A percentile compares a stretch with the other conserved stretches of the same genome.
Evolutionary conservation across 2,888 invertebrate genomes (phyloP).

Genomic region (Chloroclystis v-ata): DNA sequence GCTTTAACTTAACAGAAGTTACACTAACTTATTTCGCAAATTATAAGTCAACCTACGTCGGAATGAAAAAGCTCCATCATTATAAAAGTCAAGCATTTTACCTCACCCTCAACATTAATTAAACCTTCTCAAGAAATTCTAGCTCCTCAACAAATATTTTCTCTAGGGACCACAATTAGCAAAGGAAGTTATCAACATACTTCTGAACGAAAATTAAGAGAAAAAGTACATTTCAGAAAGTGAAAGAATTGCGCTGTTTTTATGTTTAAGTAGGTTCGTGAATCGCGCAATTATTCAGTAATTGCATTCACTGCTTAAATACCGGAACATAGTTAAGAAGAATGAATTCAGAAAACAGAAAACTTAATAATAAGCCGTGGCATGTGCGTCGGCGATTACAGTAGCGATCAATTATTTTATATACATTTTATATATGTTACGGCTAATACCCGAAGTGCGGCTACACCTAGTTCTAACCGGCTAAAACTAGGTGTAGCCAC

Average conservation of each 20-base stretch:
- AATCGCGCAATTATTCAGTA: slow-evolving; percentile 33
- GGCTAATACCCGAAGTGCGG: no score
- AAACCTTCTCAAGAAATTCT: not conserved
- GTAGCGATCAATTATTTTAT: no score
- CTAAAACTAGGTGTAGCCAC: no score
- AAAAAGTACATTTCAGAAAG: not conserved
- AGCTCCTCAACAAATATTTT: slow-evolving; percentile 1
- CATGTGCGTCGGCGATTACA: no score
- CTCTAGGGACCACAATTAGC: slow-evolving; percentile 2
- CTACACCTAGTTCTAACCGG: no score
- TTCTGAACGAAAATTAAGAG: slow-evolving; percentile 3
- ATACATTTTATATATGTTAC: no score
- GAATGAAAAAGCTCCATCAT: not conserved
- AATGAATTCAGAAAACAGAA: slow-evolving; percentile 1
- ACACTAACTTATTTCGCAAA: no score
- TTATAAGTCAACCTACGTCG: no score
- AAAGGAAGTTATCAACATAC: slow-evolving; percentile 14
- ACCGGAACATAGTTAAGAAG: slow-evolving; percentile 26
- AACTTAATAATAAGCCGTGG: no score
- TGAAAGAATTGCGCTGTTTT: slow-evolving; percentile 12
- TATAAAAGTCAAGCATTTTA: not conserved
- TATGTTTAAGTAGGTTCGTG: slow-evolving; percentile 14
- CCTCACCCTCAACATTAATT: not conserved
- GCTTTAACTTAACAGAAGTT: no score
- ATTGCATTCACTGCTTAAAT: slow-evolving; percentile 31